These are phyloP conservation scores for Drosophila recens DNA, from an alignment of 2,888 invertebrate species.

Conservation along the genomic window DNA sequence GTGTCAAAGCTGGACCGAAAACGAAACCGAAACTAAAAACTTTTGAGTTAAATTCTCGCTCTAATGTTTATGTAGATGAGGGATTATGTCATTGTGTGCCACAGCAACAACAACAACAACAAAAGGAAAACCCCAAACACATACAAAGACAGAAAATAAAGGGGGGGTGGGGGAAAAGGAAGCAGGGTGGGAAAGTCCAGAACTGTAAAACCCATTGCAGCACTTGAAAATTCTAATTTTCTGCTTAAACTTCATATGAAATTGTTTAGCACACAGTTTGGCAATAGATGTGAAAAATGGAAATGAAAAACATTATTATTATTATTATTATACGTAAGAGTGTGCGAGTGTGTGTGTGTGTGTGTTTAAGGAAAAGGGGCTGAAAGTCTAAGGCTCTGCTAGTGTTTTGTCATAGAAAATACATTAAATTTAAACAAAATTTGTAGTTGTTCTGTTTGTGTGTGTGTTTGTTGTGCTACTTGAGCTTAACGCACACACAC, in stretches of 20 bases:
- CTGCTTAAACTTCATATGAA: conserved; percentile 76
- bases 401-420: conserved; percentile 81
- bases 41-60: conserved; percentile 81
- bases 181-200: conserved; percentile 28
- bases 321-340: conserved; percentile 35
- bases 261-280: conserved; percentile 71
- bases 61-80: conserved; percentile 82
- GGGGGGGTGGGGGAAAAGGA: neutral
- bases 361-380: conserved; percentile 15
- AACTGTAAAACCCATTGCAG: conserved; percentile 66
- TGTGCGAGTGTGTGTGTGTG: conserved; percentile 12
- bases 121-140: conserved; percentile 46
- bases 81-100: conserved; percentile 80
- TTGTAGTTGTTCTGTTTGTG: conserved; percentile 48
- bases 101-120: conserved; percentile 27
- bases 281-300: conserved; percentile 57
- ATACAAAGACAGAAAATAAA: conserved; percentile 17
- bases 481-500: conserved; percentile 72
- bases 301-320: conserved; percentile 62
- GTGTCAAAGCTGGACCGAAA: conserved; percentile 66
- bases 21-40: conserved; percentile 81
- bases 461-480: conserved; percentile 62
- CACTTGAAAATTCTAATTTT: conserved; percentile 81
- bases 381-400: conserved; percentile 32
- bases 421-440: conserved; percentile 83